Percentiles rank a stretch among this genome's conserved stretches.
These are phyloP conservation scores for Patella caerulea DNA, from an alignment of 2,888 invertebrate species.

Conservation along the genomic window DNA sequence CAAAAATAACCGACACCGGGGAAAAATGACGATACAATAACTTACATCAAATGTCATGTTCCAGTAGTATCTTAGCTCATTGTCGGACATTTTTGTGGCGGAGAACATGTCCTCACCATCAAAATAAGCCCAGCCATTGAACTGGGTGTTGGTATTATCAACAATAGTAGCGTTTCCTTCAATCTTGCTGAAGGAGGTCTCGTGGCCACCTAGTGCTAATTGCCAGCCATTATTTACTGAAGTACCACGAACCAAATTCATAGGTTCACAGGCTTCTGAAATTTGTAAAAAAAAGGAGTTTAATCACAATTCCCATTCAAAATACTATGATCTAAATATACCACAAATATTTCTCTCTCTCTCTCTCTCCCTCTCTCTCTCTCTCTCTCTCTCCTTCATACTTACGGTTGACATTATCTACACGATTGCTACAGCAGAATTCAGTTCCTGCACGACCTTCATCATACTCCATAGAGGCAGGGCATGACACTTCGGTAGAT, in stretches of 20 bases:
- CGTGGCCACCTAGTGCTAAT: neutral
- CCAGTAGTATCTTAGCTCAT: neutral
- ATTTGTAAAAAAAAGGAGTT: neutral
- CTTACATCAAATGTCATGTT: constrained; percentile 3
- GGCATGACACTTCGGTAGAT: neutral
- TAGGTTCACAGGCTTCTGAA: neutral
- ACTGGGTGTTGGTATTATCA: neutral
- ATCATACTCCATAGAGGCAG: neutral
- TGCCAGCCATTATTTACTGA: neutral
- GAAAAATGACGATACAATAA: neutral
- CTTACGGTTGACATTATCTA: neutral
- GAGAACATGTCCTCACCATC: neutral
- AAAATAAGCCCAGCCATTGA: neutral
- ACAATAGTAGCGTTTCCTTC: neutral
- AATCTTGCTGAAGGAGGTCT: neutral
- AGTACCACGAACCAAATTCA: neutral
- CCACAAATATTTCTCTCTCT: neutral
- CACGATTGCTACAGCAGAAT: neutral
- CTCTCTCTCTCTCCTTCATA: neutral
- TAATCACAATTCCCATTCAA: neutral
- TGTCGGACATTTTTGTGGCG: neutral
- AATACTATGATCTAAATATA: neutral
- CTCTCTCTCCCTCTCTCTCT: neutral
- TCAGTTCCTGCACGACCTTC: neutral
- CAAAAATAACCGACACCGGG: too few relatives aligned